Base-by-base conservation (phyloP, 2,888 invertebrate genomes). In the Abrostola tripartita region DNA sequence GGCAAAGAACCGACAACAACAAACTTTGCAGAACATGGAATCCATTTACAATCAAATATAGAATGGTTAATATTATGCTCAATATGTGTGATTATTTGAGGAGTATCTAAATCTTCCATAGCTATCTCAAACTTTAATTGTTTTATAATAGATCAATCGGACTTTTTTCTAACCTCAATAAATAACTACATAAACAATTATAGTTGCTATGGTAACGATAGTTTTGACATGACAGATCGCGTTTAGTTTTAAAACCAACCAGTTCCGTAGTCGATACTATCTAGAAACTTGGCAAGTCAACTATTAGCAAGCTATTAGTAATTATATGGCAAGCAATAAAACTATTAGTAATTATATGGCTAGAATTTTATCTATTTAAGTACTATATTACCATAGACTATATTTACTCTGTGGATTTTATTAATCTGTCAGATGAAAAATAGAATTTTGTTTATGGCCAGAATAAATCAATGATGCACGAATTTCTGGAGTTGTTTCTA, bases 1-100 rank as follows among this genome's bases (percentile, higher is more conserved):
- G 99, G 96, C 87, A 97, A 96, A 12, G 97, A 97, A 9, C 99
- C 99, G 60, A 99, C 95, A 50, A 97, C 96, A 68, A 98, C 97
- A 91, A 99, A 98, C 91, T 98, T 99, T 0, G 99, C 98, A 5
- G 98, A 98, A 85, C 97, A 97, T 0, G 99, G 99, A 82, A 99
- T 96, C 99, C 99, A 99, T 92, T 98, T 98, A n/a, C 97, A 96
- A 85, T 99, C 99, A 88, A 98, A 98, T 36, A 98, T 90, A 0
- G 98, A 98, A 89, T 97, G 99, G 85, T 97, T 96, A 1, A 98
- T 90, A 35, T 96, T 95, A 86, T 97, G 97, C 84, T 98, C 97
- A 41, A 97, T 95, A 85, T 99, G 98, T 63, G 97, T 96, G 78
- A 99, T 98, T 81, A 99, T 97, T 92, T 98, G 98, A 0, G 99